phyloP scores from a whole-genome alignment of 1,140 invertebrate species.

The Epicauta chinensis region DNA sequence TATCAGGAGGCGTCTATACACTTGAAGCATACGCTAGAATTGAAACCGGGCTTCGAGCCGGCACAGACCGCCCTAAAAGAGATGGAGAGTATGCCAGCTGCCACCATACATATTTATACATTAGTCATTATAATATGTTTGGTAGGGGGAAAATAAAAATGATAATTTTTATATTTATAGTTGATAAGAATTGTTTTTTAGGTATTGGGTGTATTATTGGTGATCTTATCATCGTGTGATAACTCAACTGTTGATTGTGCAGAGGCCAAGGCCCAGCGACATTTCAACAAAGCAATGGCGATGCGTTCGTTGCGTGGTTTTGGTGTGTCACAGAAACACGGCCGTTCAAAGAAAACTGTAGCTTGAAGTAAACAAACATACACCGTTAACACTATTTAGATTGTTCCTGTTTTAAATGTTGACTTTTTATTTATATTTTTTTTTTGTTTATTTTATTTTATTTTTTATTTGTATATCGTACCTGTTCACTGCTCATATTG shows the following conservation, averaged over 20 bases:
- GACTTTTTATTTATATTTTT: conserved; percentile 2
- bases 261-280: conserved; percentile 63
- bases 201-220: conserved; percentile 72
- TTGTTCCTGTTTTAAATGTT: conserved; percentile 1
- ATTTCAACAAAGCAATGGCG: conserved; percentile 80
- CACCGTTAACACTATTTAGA: neutral
- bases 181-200: conserved; percentile 37
- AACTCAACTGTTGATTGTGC: conserved; percentile 51
- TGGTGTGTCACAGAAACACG: conserved; percentile 26
- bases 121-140: conserved; percentile 79
- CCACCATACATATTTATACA: conserved; percentile 72
- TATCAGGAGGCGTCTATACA: conserved; percentile 74
- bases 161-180: too few relatives aligned
- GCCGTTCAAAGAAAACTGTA: conserved; percentile 1
- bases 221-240: conserved; percentile 64
- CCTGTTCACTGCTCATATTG: neutral
- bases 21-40: conserved; percentile 69
- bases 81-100: conserved; percentile 65
- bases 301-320: conserved; percentile 68
- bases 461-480: too few relatives aligned
- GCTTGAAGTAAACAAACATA: neutral
- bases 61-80: conserved; percentile 71
- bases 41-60: conserved; percentile 76
- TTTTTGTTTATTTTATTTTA: neutral
- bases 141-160: conserved; percentile 44